Evolutionary conservation across 2,113 vertebrate genomes (phyloP), one percentile per base, ranked within the genome.

Genomic region (Pardalotus punctatus): DNA sequence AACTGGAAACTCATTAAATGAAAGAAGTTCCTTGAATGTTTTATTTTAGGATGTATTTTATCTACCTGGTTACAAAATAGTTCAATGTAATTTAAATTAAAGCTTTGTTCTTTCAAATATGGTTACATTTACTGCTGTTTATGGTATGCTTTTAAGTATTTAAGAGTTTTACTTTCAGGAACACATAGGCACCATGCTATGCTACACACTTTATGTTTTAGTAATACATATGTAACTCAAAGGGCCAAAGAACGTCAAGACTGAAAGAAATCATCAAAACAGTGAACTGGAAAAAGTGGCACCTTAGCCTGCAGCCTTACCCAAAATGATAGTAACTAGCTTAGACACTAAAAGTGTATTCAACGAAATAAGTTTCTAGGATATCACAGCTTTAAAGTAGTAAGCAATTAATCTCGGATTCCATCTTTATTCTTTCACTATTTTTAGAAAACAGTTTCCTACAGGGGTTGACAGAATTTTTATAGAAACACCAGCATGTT

Each of bases 261-360:
- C 93, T 83, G 93, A 92, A 96, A 96, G 82, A 92, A 95, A 96
- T 96, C 96, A 96, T 94, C 93, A 88, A 93, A 97, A 97, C 96
- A 93, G 88, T 95, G 96, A 96, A 95, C 88, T 90, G 94, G 96
- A 97, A 97, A 96, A 96, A 95, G 93, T 64, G 92, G 94, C 85
- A 96, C 76, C 96, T 96, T 96, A 95, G 95, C 95, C 95, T 92
- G 95, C 88, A 96, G 96, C 94, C 84, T 96, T 96, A 93, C 61
- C 83, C 73, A 94, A 95, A 96, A 94, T 96, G 91, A 97, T 80
- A 92, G 86, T 97, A 96, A 97, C 90, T 74, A 83, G 64, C 85
- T 96, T 84, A 95, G 96, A 96, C 96, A 96, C 94, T 97, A 97
- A 97, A 96, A 96, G 96, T 96, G 92, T 92, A 92, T 91, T 93